Evolutionary conservation across 2,797 vertebrate genomes (phyloP).

Genomic region (Ciconia nigra): DNA sequence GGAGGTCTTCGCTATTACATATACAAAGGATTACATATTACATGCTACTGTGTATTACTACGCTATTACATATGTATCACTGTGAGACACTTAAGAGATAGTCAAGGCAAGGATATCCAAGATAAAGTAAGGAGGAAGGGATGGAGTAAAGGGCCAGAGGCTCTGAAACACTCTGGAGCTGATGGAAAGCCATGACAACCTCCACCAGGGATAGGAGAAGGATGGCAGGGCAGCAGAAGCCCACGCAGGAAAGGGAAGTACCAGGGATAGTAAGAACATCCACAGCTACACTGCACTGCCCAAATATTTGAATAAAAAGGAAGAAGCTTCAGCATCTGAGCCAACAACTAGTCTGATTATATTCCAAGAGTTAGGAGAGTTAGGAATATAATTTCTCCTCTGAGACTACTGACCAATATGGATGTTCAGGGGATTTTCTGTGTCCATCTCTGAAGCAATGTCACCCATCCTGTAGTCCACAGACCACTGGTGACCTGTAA

Average conservation of each 20-base stretch:
- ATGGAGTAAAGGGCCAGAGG: background rate
- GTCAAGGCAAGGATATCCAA: background rate
- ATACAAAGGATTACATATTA: background rate
- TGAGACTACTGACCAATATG: background rate
- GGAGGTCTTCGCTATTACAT: background rate
- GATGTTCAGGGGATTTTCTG: background rate
- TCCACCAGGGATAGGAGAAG: background rate
- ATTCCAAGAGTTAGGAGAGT: background rate
- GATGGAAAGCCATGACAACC: background rate
- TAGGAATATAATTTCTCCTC: background rate
- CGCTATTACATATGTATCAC: fast-evolving
- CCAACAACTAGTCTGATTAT: background rate
- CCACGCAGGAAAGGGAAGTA: background rate
- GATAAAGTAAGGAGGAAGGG: background rate
- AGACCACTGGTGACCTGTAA: background rate
- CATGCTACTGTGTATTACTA: too few species aligned
- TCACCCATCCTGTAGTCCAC: background rate
- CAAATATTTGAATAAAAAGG: background rate
- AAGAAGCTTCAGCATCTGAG: background rate
- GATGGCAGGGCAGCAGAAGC: background rate
- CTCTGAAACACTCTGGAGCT: background rate
- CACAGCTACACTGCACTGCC: background rate
- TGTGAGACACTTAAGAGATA: background rate
- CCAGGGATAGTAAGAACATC: background rate
- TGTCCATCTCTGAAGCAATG: background rate